phyloP scores from a whole-genome alignment of 2,797 vertebrate genomes.

The Danio albolineatus region DNA sequence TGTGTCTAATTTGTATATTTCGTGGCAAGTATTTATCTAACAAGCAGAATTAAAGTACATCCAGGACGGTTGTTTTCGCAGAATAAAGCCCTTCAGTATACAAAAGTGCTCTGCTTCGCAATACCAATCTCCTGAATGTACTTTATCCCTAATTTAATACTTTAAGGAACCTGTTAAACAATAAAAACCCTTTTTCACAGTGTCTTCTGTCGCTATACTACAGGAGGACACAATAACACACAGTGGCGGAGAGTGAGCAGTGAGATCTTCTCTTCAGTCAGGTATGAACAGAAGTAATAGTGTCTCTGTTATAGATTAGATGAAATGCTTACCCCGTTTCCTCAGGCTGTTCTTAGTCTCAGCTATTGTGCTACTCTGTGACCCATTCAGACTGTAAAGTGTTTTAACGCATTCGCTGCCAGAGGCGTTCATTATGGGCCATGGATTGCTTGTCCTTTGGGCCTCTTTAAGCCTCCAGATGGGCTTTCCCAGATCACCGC shows the following conservation, averaged over 20 bases:
- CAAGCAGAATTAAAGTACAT: too few relatives aligned
- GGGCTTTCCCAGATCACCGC: conserved; percentile 53
- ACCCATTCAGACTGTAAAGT: conserved; percentile 18
- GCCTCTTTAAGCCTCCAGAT: conserved; percentile 59
- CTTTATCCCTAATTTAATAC: too few relatives aligned
- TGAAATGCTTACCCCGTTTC: conserved; percentile 4
- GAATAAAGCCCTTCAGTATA: too few relatives aligned
- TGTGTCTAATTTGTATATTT: too few relatives aligned
- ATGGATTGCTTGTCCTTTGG: conserved; percentile 3
- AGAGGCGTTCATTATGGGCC: conserved; percentile 49
- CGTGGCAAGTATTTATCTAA: too few relatives aligned
- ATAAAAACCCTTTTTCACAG: not conserved
- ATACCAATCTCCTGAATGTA: too few relatives aligned
- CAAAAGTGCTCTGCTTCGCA: too few relatives aligned
- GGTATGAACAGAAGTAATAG: not conserved
- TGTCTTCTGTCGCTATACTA: not conserved
- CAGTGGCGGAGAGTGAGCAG: not conserved
- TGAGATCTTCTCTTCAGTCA: not conserved
- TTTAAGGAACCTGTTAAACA: too few relatives aligned
- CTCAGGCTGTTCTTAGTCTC: conserved; percentile 24
- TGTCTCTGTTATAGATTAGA: not conserved
- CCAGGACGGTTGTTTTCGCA: too few relatives aligned
- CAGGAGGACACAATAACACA: too few relatives aligned
- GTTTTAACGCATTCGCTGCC: conserved; percentile 21
- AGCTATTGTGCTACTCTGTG: conserved; percentile 8